phyloP scores from a whole-genome alignment of 2,113 vertebrate species.

The Pseudorasbora parva region DNA sequence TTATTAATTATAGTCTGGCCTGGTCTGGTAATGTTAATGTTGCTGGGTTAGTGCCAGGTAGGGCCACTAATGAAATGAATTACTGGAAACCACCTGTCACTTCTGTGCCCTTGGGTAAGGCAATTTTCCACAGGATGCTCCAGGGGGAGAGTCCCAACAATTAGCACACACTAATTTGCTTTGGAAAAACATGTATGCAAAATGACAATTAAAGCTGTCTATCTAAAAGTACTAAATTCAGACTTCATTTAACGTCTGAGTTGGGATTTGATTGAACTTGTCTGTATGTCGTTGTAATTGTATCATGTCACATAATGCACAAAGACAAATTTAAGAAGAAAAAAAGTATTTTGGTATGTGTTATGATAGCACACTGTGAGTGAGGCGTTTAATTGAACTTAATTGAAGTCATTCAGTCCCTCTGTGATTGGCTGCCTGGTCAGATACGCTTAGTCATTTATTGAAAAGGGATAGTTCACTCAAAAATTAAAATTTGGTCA shows the following conservation, averaged over 20 bases:
- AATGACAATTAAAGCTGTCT: neutral
- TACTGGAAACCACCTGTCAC: neutral
- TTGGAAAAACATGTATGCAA: constrained; percentile 1
- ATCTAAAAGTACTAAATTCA: neutral
- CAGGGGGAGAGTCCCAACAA: neutral
- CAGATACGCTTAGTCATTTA: neutral
- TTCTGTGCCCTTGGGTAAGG: neutral
- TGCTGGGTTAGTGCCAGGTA: neutral
- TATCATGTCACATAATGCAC: too few species aligned
- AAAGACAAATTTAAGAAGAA: neutral
- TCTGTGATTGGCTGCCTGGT: neutral
- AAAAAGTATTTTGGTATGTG: neutral
- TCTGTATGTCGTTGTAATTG: too few species aligned
- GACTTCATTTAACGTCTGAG: neutral
- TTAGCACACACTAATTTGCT: neutral
- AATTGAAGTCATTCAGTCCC: neutral
- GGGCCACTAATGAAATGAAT: neutral
- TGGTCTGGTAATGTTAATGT: neutral
- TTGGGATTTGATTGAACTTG: neutral
- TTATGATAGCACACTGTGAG: neutral
- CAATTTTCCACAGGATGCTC: neutral
- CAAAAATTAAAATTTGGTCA: too few species aligned
- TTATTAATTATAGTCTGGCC: too few species aligned
- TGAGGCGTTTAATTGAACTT: neutral
- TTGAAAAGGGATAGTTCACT: too few species aligned